These are phyloP conservation scores for Eilema depressum DNA, from an alignment of 2,888 invertebrate species.

Conservation along the genomic window DNA sequence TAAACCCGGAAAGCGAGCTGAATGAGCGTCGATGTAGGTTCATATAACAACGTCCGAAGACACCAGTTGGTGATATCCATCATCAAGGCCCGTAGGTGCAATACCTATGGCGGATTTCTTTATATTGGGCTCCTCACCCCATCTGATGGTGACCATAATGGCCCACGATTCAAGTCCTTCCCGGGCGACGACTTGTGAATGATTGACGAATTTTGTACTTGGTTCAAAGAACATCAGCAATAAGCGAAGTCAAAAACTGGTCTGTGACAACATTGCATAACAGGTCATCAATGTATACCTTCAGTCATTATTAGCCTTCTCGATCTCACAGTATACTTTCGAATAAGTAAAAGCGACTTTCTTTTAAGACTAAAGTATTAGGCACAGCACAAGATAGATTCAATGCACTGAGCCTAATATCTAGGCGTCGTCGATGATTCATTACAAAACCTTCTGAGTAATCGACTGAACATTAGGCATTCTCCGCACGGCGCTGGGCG, in stretches of 20 bases:
- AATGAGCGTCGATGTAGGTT: too few relatives aligned
- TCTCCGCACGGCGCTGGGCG: constrained; percentile 51
- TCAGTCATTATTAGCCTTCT: neutral
- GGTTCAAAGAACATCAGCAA: neutral
- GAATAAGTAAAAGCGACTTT: constrained; percentile 5
- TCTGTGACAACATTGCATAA: constrained; percentile 5
- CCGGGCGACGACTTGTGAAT: neutral
- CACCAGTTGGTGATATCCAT: too few relatives aligned
- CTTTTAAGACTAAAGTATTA: constrained; percentile 3
- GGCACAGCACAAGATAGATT: neutral
- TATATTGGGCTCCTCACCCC: too few relatives aligned
- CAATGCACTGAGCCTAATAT: constrained; percentile 25
- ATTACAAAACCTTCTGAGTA: constrained; percentile 30
- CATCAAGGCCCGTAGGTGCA: too few relatives aligned
- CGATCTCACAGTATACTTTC: neutral
- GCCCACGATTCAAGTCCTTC: too few relatives aligned
- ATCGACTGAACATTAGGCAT: constrained; percentile 56
- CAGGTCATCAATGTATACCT: constrained; percentile 1
- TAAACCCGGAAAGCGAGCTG: too few relatives aligned
- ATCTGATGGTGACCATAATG: too few relatives aligned
- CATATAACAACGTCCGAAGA: too few relatives aligned
- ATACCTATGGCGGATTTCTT: too few relatives aligned
- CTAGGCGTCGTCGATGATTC: constrained; percentile 52
- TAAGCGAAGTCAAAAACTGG: neutral
- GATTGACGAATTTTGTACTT: neutral